Evolutionary conservation across 2,113 vertebrate genomes (phyloP).

Genomic region (Dascyllus trimaculatus): DNA sequence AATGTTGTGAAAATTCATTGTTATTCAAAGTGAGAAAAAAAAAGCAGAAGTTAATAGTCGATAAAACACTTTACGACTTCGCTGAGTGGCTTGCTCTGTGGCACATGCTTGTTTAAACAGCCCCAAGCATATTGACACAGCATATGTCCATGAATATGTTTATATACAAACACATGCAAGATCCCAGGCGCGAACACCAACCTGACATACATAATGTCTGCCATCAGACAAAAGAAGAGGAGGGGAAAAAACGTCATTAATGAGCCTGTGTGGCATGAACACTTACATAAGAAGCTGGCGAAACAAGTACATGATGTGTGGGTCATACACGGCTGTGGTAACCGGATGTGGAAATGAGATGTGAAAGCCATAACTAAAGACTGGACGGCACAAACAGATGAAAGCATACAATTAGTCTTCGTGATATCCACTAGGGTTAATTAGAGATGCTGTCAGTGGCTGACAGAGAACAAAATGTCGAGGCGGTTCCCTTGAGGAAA

Average conservation of each 20-base stretch:
- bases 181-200: background rate
- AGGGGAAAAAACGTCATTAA: background rate
- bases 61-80: conserved; percentile 35
- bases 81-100: conserved; percentile 14
- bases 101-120: conserved; percentile 37
- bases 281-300: conserved; percentile 8
- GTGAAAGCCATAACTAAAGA: conserved; percentile 35
- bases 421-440: conserved; percentile 10
- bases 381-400: conserved; percentile 1
- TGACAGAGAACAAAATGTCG: conserved; percentile 38
- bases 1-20: conserved; percentile 6
- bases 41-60: conserved; percentile 39
- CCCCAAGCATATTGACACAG: conserved; percentile 1
- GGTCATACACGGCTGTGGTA: background rate
- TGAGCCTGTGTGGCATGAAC: conserved; percentile 2
- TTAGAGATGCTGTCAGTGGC: conserved; percentile 9
- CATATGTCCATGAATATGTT: conserved; percentile 47
- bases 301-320: conserved; percentile 19
- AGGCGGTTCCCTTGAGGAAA: conserved; percentile 53
- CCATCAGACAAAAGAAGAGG: background rate
- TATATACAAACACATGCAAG: conserved; percentile 7
- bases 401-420: conserved; percentile 10
- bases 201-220: background rate
- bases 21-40: background rate
- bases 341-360: conserved; percentile 24